Conservation (phyloP, 2,888 invertebrate species). For the Tigriopus californicus region DNA sequence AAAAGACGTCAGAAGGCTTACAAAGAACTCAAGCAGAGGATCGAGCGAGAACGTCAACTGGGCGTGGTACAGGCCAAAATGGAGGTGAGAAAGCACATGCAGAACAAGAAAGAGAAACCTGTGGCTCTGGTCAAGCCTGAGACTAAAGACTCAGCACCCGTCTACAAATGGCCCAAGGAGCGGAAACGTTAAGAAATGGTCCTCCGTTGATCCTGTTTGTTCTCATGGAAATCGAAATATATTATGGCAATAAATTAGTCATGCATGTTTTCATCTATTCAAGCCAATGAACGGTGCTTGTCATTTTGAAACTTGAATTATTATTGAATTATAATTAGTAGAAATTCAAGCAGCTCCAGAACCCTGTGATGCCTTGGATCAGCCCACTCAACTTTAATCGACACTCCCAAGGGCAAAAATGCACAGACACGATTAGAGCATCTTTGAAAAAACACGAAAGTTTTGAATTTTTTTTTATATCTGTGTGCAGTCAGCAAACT, state of each 20-base stretch:
- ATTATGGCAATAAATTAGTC: neutral
- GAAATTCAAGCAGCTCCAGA: no score
- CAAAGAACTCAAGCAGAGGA: constrained; percentile 51
- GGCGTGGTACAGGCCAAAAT: constrained; percentile 56
- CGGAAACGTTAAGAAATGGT: constrained; percentile 46
- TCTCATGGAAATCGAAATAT: neutral
- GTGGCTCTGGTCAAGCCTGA: constrained; percentile 44
- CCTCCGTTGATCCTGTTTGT: neutral
- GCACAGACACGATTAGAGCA: no score
- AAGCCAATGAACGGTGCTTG: no score
- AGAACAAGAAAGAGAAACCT: constrained; percentile 34
- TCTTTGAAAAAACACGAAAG: no score
- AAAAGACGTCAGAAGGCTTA: constrained; percentile 29
- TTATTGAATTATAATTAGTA: no score
- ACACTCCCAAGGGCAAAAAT: no score
- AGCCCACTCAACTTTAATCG: no score
- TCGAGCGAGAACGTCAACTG: constrained; percentile 54
- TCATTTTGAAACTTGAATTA: no score
- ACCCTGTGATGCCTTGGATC: no score
- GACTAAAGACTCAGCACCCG: constrained; percentile 45
- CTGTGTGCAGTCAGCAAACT: no score
- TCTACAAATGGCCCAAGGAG: constrained; percentile 61
- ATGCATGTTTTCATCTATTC: neutral
- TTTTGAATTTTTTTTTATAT: no score
- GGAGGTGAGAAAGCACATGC: constrained; percentile 39